Evolutionary conservation across 2,888 invertebrate species (phyloP), one percentile per base, ranked within the genome.

Genomic region (Diaperis boleti): DNA sequence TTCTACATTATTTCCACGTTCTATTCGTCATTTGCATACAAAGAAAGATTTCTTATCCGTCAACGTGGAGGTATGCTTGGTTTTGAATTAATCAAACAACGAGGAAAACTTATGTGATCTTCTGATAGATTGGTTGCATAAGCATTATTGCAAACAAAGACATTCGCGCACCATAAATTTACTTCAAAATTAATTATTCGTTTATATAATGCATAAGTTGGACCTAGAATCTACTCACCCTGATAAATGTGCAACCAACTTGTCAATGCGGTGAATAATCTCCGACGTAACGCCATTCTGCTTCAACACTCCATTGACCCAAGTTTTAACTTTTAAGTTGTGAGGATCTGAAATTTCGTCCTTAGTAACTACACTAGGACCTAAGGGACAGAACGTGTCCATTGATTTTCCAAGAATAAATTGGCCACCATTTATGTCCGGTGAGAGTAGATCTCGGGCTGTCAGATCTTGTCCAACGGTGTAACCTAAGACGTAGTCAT

Each of bases 321-420:
- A 85, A 65, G 92, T 92, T 57, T 84, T 85, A 42, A 95, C 86
- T 37, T 83, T 79, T 55, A 95, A 81, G 44, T 87, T 84, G 81
- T 94, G 29, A 13, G 29, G 45, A 13, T 45, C 89, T 0, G 82
- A 79, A 29, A 92, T 82, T 62, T 89, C 87, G 62, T 91, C 91
- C 67, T 87, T 87, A 0, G 92, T 91, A 0, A 91, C 89, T 14
- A 95, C 87, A 35, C 88, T 88, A 0, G 94, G 94, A 0, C 94
- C 95, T 60, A 95, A 81, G 0, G 95, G 95, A 74, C 94, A 93
- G 80, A 94, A 95, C 0, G 89, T 88, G 76, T 95, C 94, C 90
- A 94, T 91, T 0, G 91, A 83, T 84, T 89, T 90, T 26, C 45
- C 45, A 7, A 45, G n/a, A 1, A 45, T 15, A 13, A 1, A 87